These are phyloP conservation scores for Trissoscelio sp. DNA, from an alignment of 2,888 invertebrate genomes.

Conservation along the genomic window DNA sequence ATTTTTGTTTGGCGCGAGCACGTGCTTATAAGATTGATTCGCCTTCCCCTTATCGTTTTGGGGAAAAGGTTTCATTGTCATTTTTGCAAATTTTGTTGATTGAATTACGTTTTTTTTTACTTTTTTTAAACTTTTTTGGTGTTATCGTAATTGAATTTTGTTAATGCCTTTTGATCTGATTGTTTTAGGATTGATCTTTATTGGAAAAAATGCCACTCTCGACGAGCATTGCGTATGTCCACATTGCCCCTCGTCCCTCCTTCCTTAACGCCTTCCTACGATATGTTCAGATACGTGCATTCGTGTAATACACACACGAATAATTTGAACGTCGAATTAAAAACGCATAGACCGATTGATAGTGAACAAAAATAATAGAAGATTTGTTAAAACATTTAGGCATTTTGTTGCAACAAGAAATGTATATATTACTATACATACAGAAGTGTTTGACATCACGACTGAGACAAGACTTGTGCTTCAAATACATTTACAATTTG, in stretches of 20 bases:
- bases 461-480: constrained; percentile 41
- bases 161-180: constrained; percentile 19
- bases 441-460: constrained; percentile 25
- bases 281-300: constrained; percentile 39
- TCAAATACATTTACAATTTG: neutral
- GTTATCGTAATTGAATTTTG: too few relatives aligned
- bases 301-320: constrained; percentile 32
- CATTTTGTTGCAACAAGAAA: constrained; percentile 50
- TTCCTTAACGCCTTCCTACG: constrained; percentile 38
- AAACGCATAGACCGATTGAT: constrained; percentile 30
- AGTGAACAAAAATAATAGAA: constrained; percentile 6
- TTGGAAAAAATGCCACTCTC: constrained; percentile 39
- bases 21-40: constrained; percentile 67
- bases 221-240: constrained; percentile 22
- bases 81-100: too few relatives aligned
- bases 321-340: constrained; percentile 27
- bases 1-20: constrained; percentile 89
- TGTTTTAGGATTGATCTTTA: constrained; percentile 3
- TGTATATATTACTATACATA: constrained; percentile 29
- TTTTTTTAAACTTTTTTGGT: constrained; percentile 11
- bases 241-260: constrained; percentile 60
- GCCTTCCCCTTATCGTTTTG: constrained; percentile 16
- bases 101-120: neutral
- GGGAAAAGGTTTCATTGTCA: too few relatives aligned
- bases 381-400: constrained; percentile 36